Base-by-base conservation (phyloP, 2,888 invertebrate genomes). In the Rhagium mordax region DNA sequence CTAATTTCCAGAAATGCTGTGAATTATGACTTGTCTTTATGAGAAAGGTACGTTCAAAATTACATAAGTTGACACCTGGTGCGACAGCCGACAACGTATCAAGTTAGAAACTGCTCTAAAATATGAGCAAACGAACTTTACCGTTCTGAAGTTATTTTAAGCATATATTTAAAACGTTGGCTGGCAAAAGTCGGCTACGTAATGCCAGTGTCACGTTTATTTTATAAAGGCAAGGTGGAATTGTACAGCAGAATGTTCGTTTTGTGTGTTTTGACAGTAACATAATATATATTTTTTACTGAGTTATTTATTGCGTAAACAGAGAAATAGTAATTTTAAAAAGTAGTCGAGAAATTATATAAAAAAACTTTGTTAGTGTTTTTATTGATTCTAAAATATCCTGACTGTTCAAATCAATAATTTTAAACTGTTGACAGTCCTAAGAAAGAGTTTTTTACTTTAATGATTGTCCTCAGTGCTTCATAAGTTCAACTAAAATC, bases 91-190 rank as follows among this genome's bases (percentile, higher is more conserved):
- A 53, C n/a, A 24, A 10, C n/a, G 41, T 41, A 3, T 41, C 55
- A 55, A n/a, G n/a, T 55, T 55, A 13, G 15, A 59, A 33, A 16
- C 18, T 33, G 33, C 59, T 24, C 16, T 33, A 20, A 59, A 59
- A 16, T 59, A 59, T 33, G 18, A 59, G 33, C 21, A 59, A 29
- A 18, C 13, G 57, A 29, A 57, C 16, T n/a, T 27, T 20, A 4
- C 18, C 13, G 18, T 24, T 41, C 41, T n/a, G 41, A n/a, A 41
- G 41, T n/a, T 41, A 41, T 41, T 41, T 41, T 41, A 41, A 41
- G 41, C 41, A 41, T n/a, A 15, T 15, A 41, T 59, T 59, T 59
- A 29, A 59, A 59, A 59, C 33, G n/a, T n/a, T n/a, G 41, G n/a
- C 41, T n/a, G 41, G n/a, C 41, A 41, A 41, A 41, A 41, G n/a